Conservation (phyloP, 2,113 vertebrate genomes). For the Notothenia rossii region DNA sequence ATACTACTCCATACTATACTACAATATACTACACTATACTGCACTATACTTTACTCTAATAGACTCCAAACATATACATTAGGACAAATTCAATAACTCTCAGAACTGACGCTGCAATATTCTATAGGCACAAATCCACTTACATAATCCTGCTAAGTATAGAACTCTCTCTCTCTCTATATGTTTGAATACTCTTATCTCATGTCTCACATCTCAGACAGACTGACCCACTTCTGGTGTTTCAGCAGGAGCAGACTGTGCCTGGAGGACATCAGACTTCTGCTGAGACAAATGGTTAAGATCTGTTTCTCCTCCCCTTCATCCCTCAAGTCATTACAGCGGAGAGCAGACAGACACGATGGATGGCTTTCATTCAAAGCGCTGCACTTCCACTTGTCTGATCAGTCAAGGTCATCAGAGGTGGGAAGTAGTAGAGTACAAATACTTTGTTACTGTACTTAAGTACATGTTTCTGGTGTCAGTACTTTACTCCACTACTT, state of each 20-base stretch:
- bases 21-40: no score
- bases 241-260: slow-evolving; percentile 64
- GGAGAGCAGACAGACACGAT: slow-evolving; percentile 57
- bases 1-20: no score
- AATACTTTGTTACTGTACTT: no score
- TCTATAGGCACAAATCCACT: slow-evolving; percentile 37
- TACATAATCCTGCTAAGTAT: slow-evolving; percentile 42
- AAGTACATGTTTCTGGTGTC: no score
- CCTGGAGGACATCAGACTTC: slow-evolving; percentile 77
- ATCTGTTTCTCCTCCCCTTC: slow-evolving; percentile 41
- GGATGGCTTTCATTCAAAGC: slow-evolving; percentile 72
- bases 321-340: slow-evolving; percentile 77
- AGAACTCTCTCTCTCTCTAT: slow-evolving; percentile 10
- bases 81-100: neutral
- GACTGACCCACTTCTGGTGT: slow-evolving; percentile 77
- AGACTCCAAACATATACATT: no score
- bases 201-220: slow-evolving; percentile 62
- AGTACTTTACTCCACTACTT: no score
- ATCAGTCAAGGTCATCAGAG: slow-evolving; percentile 71
- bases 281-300: slow-evolving; percentile 76
- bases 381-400: slow-evolving; percentile 69
- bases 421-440: no score
- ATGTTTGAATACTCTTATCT: slow-evolving; percentile 25
- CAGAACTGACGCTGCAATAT: slow-evolving; percentile 9
- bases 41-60: neutral